These are phyloP conservation scores for Eubucco bourcierii DNA, from an alignment of 2,113 vertebrate species.

Conservation along the genomic window DNA sequence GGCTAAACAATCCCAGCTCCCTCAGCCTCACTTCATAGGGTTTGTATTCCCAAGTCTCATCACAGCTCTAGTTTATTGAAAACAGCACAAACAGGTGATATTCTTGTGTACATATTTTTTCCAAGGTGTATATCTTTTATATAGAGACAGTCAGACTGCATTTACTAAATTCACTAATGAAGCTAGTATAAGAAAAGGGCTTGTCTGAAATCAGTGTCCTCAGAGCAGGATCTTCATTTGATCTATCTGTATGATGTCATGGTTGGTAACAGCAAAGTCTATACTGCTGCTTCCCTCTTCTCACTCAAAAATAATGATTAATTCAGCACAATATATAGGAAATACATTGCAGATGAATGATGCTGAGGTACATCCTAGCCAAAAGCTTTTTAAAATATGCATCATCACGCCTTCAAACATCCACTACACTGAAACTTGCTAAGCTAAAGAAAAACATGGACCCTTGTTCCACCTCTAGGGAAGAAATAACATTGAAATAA, in stretches of 20 bases:
- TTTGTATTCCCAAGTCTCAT: neutral
- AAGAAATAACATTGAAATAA: neutral
- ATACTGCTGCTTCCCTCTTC: neutral
- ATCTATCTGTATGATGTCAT: neutral
- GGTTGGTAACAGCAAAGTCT: neutral
- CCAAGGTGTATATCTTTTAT: neutral
- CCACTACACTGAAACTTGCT: neutral
- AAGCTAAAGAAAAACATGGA: neutral
- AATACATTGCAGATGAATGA: neutral
- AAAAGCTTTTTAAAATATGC: neutral
- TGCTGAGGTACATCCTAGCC: neutral
- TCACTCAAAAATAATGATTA: neutral
- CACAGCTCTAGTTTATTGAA: neutral
- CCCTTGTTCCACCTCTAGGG: neutral
- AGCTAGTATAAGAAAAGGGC: neutral
- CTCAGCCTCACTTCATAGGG: too few relatives aligned
- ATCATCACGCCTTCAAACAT: neutral
- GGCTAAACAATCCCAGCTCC: too few relatives aligned
- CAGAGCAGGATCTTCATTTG: neutral
- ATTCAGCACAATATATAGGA: neutral
- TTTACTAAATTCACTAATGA: neutral
- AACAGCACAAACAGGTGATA: neutral
- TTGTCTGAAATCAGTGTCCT: neutral
- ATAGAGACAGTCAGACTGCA: neutral
- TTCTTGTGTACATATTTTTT: slow-evolving; percentile 12